These are phyloP conservation scores for Neogobius melanostomus DNA, from an alignment of 2,113 vertebrate species.

Conservation along the genomic window DNA sequence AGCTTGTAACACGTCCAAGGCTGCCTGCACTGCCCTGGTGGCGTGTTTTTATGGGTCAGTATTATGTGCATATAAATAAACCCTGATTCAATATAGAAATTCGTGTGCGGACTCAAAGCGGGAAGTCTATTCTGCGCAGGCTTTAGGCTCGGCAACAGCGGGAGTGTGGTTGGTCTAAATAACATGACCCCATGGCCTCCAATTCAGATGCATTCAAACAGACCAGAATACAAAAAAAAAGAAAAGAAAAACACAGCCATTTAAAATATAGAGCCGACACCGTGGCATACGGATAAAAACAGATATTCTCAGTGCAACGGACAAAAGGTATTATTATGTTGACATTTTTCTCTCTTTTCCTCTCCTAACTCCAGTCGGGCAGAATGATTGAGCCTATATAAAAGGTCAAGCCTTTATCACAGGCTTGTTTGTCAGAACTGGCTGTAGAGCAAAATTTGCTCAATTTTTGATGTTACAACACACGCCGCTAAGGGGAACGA, in stretches of 20 bases:
- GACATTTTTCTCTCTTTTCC: constrained; percentile 42
- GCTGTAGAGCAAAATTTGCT: constrained; percentile 16
- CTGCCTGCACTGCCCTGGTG: background rate
- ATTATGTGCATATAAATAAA: constrained; percentile 1
- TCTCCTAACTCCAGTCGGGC: constrained; percentile 32
- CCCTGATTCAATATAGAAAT: background rate
- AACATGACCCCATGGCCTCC: constrained; percentile 21
- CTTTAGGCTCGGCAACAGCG: background rate
- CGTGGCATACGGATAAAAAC: background rate
- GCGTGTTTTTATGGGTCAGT: constrained; percentile 12
- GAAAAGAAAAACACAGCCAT: background rate
- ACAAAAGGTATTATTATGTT: constrained; percentile 46
- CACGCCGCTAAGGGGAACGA: background rate
- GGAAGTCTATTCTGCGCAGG: constrained; percentile 1
- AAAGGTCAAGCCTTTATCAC: constrained; percentile 63
- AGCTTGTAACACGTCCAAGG: constrained; percentile 15
- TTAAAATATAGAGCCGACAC: background rate
- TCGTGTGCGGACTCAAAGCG: constrained; percentile 13
- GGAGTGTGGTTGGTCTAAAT: constrained; percentile 14
- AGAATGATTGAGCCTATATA: constrained; percentile 52
- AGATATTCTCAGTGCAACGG: constrained; percentile 30
- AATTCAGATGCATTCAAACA: constrained; percentile 39
- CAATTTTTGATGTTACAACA: constrained; percentile 8
- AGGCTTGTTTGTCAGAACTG: constrained; percentile 39
- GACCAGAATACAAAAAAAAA: constrained; percentile 7